Evolutionary conservation across 2,888 invertebrate species (phyloP), one percentile per base, ranked within the genome.

Genomic region (Petrophora chlorosata): DNA sequence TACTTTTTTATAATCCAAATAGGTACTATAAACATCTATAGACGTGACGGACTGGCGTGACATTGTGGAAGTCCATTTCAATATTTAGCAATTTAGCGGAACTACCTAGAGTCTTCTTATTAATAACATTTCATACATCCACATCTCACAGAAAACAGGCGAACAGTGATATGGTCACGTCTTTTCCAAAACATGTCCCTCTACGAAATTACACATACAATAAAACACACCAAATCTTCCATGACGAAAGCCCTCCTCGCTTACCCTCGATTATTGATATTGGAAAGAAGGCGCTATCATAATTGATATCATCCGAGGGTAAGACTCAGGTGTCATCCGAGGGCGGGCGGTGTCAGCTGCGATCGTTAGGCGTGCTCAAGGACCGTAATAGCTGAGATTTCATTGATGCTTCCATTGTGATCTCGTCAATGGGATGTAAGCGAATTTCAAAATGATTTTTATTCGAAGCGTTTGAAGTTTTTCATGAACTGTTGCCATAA

Each of bases 251-350:
- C 14, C 15, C 23, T 28, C 19, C 34, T 42, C 23, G 23, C 45
- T 41, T 42, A 52, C 48, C 38, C 28, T 15, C 35, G 30, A 48
- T 46, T 46, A 46, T 53, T 47, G 48, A 33, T 14, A 41, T 47
- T 46, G 49, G 53, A 55, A 49, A 34, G 53, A 59, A 52, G 49
- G 59, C 17, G 53, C 10, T 48, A 47, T 59, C 53, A 56, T 64
- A 67, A 67, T 67, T 67, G 67, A 59, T 65, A 59, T 15, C 44
- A 54, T 41, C 46, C 26, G 44, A 4, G 1, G 19, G 32, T 44
- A 34, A 51, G 48, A 16, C 57, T 54, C 67, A 65, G 66, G 63
- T 65, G 65, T 13, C 19, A 19, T 22, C 19, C 4, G 10, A 15
- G 26, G 7, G 5, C 25, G 25, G 9, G n/a, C n/a, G n/a, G n/a